Conservation (phyloP, 1,140 invertebrate genomes). For the Drosophila ogumai region DNA sequence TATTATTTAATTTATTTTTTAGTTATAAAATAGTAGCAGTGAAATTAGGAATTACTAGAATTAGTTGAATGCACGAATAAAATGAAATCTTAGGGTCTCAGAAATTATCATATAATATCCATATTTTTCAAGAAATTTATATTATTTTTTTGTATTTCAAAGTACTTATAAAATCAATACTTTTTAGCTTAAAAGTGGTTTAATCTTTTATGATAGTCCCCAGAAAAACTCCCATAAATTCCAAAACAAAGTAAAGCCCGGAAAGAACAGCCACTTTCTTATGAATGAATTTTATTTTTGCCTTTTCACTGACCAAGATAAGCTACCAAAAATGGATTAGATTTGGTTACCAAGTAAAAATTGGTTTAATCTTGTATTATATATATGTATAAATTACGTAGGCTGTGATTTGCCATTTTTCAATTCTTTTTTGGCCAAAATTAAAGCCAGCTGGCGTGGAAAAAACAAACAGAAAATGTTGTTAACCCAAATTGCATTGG, state of each 20-base stretch:
- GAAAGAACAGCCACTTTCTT: slow-evolving; percentile 1
- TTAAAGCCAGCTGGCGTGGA: slow-evolving; percentile 16
- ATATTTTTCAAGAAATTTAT: no score
- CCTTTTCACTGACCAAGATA: not conserved
- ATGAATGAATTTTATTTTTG: slow-evolving; percentile 32
- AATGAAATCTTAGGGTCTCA: no score
- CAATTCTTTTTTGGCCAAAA: slow-evolving; percentile 14
- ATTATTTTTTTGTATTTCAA: not conserved
- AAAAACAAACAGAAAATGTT: slow-evolving; percentile 26
- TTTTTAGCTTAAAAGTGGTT: not conserved
- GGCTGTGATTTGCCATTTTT: slow-evolving; percentile 4
- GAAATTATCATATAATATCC: not conserved
- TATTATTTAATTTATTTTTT: not conserved
- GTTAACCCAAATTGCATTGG: slow-evolving; percentile 54
- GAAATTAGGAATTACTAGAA: not conserved
- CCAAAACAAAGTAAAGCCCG: not conserved
- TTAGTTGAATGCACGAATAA: no score
- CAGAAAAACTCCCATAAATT: not conserved
- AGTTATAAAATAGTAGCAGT: rapidly evolving
- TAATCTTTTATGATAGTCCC: not conserved
- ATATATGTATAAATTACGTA: not conserved
- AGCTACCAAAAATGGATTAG: slow-evolving; percentile 12
- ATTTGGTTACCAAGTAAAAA: slow-evolving; percentile 1
- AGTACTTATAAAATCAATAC: not conserved
- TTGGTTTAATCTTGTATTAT: not conserved